phyloP scores from a whole-genome alignment of 2,113 vertebrate genomes.

The Riparia riparia region DNA sequence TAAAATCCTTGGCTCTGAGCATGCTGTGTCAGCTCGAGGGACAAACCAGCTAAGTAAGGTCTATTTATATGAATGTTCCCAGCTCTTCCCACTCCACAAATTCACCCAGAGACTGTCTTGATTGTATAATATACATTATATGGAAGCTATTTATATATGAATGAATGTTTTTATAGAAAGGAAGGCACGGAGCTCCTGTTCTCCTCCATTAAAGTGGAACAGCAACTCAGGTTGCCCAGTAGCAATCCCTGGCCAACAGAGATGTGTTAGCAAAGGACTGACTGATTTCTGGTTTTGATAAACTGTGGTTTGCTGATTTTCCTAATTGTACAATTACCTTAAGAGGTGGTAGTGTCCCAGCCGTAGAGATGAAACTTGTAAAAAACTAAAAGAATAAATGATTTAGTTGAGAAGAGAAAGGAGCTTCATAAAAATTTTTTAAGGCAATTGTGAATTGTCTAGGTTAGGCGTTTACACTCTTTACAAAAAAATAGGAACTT shows the following conservation, averaged over 20 bases:
- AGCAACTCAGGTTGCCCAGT: neutral
- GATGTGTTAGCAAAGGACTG: neutral
- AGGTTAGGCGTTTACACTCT: conserved; percentile 72
- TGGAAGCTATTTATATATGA: conserved; percentile 73
- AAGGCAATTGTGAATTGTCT: conserved; percentile 73
- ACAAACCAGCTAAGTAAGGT: conserved; percentile 10
- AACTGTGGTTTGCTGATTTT: conserved; percentile 59
- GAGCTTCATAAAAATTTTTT: conserved; percentile 75
- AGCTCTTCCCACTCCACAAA: conserved; percentile 47
- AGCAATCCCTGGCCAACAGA: neutral
- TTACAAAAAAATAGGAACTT: conserved; percentile 66
- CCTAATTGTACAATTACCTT: conserved; percentile 26
- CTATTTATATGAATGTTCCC: conserved; percentile 61
- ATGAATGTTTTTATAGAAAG: conserved; percentile 72
- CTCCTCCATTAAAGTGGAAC: neutral
- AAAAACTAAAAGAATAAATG: neutral
- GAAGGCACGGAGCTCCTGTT: conserved; percentile 24
- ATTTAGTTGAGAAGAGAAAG: conserved; percentile 76
- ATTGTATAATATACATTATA: conserved; percentile 69
- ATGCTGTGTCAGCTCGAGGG: neutral
- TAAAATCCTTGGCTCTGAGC: neutral
- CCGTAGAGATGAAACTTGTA: conserved; percentile 9
- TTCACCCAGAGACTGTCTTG: conserved; percentile 62
- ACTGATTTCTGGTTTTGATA: neutral
- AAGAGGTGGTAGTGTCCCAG: conserved; percentile 24